These are phyloP conservation scores for Amphibalanus amphitrite DNA, from an alignment of 1,140 invertebrate genomes.

Conservation along the genomic window DNA sequence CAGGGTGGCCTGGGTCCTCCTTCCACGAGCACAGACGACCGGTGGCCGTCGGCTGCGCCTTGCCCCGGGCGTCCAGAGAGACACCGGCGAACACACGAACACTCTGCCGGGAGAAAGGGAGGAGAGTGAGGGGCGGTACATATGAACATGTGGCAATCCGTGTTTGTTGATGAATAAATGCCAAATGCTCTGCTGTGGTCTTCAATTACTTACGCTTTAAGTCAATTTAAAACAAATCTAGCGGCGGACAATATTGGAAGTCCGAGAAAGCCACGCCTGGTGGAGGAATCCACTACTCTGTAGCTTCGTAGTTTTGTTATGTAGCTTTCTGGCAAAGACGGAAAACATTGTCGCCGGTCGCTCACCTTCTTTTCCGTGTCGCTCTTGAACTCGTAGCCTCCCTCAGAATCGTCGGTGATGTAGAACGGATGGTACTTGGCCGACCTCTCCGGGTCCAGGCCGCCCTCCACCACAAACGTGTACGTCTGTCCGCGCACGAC, in stretches of 20 bases:
- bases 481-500: conserved; percentile 77
- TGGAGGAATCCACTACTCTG: too few species aligned
- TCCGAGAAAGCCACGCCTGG: too few species aligned
- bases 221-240: too few species aligned
- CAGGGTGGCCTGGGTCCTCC: conserved; percentile 47
- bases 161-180: too few species aligned
- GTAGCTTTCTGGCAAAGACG: too few species aligned
- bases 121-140: too few species aligned
- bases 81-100: conserved; percentile 66
- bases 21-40: conserved; percentile 74
- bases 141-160: too few species aligned
- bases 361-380: conserved; percentile 58
- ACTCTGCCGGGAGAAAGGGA: conserved; percentile 32
- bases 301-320: too few species aligned
- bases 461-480: conserved; percentile 77
- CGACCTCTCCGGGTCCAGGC: conserved; percentile 50
- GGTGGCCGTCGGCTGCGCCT: conserved; percentile 45
- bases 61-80: conserved; percentile 41
- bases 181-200: too few species aligned
- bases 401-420: conserved; percentile 79
- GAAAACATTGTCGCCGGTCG: too few species aligned
- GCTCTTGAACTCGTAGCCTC: conserved; percentile 71
- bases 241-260: too few species aligned
- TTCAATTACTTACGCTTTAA: too few species aligned
- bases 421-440: conserved; percentile 88